A percentile compares a stretch with the other conserved stretches of the same genome.
Conservation (phyloP, 1,140 invertebrate species). For the Conopomorpha cramerella region DNA sequence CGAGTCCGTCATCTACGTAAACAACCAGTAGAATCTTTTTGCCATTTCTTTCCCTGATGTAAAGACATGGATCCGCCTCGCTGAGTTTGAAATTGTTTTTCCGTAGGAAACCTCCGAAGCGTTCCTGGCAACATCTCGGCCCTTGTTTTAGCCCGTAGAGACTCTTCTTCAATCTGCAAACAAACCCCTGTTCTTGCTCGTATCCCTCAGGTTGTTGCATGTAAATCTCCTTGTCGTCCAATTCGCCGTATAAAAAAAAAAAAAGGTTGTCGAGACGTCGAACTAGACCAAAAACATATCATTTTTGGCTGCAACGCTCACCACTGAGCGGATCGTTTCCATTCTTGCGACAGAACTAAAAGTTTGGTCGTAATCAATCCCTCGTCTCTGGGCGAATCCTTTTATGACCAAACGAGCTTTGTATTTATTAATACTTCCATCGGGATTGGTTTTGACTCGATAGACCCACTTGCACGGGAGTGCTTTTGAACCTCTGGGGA, state of each 20-base stretch:
- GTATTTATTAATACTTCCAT: slow-evolving; percentile 14
- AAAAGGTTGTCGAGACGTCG: slow-evolving; percentile 38
- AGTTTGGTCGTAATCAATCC: slow-evolving; percentile 26
- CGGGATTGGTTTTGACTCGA: slow-evolving; percentile 15
- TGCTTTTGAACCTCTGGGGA: too few species aligned
- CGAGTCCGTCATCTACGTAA: not conserved
- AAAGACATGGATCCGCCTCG: not conserved
- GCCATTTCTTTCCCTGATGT: not conserved
- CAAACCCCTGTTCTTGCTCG: not conserved
- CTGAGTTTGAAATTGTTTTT: not conserved
- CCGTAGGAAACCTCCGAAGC: not conserved
- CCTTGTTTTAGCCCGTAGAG: not conserved
- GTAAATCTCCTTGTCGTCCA: not conserved
- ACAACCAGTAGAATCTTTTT: not conserved
- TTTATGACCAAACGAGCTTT: slow-evolving; percentile 42
- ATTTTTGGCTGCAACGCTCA: slow-evolving; percentile 20
- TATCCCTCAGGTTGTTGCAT: not conserved
- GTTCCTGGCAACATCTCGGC: too few species aligned
- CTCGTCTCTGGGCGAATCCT: slow-evolving; percentile 28
- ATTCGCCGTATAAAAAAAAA: slow-evolving; percentile 12
- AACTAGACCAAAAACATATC: slow-evolving; percentile 17
- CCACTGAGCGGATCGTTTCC: slow-evolving; percentile 23
- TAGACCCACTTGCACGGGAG: slow-evolving; percentile 51
- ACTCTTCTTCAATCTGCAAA: not conserved
- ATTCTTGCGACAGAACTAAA: slow-evolving; percentile 25